phyloP scores from a whole-genome alignment of 2,888 invertebrate species.

The Pachliopta kotzebuea region DNA sequence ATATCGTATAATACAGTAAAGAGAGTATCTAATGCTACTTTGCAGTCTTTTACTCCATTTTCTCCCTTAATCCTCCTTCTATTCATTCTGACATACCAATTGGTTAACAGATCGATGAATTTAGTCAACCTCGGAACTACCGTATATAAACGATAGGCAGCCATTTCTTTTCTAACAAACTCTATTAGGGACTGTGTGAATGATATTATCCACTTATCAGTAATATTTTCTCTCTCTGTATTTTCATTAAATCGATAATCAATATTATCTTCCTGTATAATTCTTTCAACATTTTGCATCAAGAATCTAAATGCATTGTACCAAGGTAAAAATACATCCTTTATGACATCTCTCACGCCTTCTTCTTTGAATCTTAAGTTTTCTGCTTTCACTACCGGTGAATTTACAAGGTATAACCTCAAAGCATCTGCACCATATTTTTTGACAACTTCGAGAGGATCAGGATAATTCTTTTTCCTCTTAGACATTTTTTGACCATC shows the following conservation, averaged over 20 bases:
- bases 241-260: constrained; percentile 80
- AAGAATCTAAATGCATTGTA: constrained; percentile 96
- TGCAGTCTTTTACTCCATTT: constrained; percentile 88
- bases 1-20: constrained; percentile 94
- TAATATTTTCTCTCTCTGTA: constrained; percentile 85
- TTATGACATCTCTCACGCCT: constrained; percentile 96
- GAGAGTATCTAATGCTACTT: constrained; percentile 91
- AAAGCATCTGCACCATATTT: constrained; percentile 99
- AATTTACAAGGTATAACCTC: constrained; percentile 97
- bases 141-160: constrained; percentile 95
- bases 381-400: constrained; percentile 98
- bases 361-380: constrained; percentile 98
- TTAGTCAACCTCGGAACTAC: constrained; percentile 96
- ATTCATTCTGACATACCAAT: constrained; percentile 99
- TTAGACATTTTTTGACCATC: constrained; percentile 99
- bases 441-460: constrained; percentile 93
- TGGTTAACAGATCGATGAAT: constrained; percentile 98
- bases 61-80: constrained; percentile 97
- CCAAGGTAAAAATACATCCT: constrained; percentile 99
- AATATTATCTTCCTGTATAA: constrained; percentile 84
- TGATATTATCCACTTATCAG: constrained; percentile 98
- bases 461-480: constrained; percentile 98
- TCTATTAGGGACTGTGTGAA: constrained; percentile 95
- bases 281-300: constrained; percentile 94
- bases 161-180: constrained; percentile 96